phyloP scores from a whole-genome alignment of 1,140 invertebrate species.

The Mya arenaria region DNA sequence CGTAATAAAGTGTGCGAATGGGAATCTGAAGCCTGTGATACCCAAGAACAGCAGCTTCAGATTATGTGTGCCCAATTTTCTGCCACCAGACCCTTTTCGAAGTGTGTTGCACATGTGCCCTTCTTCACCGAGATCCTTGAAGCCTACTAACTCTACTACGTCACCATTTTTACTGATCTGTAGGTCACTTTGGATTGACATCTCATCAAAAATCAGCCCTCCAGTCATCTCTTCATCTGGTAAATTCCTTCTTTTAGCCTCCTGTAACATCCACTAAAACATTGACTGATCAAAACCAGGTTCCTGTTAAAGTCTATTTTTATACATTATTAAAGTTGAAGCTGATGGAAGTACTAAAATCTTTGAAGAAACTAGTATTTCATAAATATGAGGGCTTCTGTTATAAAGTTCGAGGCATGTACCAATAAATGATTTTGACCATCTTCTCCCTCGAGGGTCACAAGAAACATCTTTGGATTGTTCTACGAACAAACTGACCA shows the following conservation, averaged over 20 bases:
- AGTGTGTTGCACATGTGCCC: constrained; percentile 32
- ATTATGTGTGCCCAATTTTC: constrained; percentile 40
- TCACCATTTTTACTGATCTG: constrained; percentile 1
- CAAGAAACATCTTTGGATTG: background rate
- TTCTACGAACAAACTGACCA: background rate
- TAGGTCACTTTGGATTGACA: constrained; percentile 23
- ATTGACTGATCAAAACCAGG: constrained; percentile 12
- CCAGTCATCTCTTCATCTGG: constrained; percentile 3
- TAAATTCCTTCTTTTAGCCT: constrained; percentile 13
- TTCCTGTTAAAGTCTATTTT: constrained; percentile 19
- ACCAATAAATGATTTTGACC: background rate
- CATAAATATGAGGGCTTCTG: background rate
- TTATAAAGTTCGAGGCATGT: background rate
- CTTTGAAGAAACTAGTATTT: background rate
- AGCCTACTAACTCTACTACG: constrained; percentile 45
- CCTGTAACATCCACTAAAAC: constrained; percentile 21
- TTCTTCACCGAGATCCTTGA: constrained; percentile 35
- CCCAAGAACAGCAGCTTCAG: constrained; percentile 59
- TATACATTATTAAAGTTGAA: background rate
- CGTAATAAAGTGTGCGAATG: constrained; percentile 57
- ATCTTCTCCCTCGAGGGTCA: background rate
- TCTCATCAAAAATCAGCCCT: constrained; percentile 14
- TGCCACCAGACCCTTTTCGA: constrained; percentile 8
- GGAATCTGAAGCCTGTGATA: constrained; percentile 52
- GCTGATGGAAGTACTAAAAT: constrained; percentile 2